These are phyloP conservation scores for Biston stratarius DNA, from an alignment of 2,888 invertebrate species.

Conservation along the genomic window DNA sequence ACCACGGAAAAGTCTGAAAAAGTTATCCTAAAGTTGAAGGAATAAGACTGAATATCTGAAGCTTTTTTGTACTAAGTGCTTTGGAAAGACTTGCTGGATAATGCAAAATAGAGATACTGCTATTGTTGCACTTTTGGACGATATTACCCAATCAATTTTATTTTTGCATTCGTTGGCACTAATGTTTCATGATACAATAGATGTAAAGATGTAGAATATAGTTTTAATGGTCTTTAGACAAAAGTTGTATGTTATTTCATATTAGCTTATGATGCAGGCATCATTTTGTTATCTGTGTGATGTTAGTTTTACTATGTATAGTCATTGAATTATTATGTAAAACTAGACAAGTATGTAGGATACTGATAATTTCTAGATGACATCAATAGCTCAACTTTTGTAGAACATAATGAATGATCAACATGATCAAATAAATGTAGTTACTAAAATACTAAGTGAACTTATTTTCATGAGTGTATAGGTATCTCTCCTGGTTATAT, in stretches of 20 bases:
- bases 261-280: not conserved
- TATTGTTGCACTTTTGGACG: not conserved
- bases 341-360: too few species aligned
- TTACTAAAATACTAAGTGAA: too few species aligned
- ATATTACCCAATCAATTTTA: not conserved
- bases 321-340: too few species aligned
- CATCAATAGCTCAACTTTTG: too few species aligned
- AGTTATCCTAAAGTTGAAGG: slow-evolving; percentile 1
- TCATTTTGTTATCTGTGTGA: not conserved
- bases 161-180: not conserved
- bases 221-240: too few species aligned
- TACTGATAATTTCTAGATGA: too few species aligned
- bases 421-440: too few species aligned
- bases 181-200: not conserved
- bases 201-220: not conserved
- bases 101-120: not conserved
- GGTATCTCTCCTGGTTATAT: too few species aligned
- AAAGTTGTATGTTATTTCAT: not conserved
- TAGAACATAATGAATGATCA: too few species aligned
- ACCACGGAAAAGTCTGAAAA: slow-evolving; percentile 42
- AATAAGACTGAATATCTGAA: not conserved
- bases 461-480: too few species aligned
- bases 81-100: not conserved
- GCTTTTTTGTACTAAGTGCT: not conserved
- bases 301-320: not conserved